phyloP scores from a whole-genome alignment of 2,797 vertebrate genomes.

The Otus scops region DNA sequence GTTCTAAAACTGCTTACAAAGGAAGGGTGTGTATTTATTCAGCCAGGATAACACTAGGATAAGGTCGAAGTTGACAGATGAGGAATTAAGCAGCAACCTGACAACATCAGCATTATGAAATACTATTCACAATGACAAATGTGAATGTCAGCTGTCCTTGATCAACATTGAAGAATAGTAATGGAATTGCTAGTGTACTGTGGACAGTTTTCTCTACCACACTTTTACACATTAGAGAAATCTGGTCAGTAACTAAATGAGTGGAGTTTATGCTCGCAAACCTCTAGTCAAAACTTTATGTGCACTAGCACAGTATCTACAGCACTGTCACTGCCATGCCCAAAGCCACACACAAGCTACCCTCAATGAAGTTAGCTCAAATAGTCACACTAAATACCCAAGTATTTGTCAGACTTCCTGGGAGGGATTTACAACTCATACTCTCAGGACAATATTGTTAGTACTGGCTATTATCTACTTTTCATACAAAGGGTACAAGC shows the following conservation, averaged over 20 bases:
- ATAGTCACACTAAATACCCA: neutral
- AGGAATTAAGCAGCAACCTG: neutral
- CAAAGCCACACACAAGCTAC: neutral
- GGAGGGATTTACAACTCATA: neutral
- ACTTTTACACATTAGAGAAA: neutral
- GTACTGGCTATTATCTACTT: neutral
- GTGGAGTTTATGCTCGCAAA: neutral
- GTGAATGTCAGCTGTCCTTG: neutral
- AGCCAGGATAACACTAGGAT: neutral
- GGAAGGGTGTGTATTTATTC: neutral
- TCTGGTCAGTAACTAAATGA: neutral
- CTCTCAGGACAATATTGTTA: neutral
- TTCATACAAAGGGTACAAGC: neutral
- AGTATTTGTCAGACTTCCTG: neutral
- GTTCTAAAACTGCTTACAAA: neutral
- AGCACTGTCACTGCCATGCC: neutral
- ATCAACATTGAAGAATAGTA: neutral
- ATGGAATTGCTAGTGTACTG: neutral
- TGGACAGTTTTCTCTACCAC: neutral
- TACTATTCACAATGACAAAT: neutral
- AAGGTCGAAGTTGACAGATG: neutral
- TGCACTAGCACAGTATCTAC: neutral
- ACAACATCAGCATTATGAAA: neutral
- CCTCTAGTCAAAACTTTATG: neutral
- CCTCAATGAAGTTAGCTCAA: neutral